A percentile compares a stretch with the other conserved stretches of the same genome.
These are phyloP conservation scores for Ispidina lecontei DNA, from an alignment of 2,797 vertebrate genomes.

Conservation along the genomic window DNA sequence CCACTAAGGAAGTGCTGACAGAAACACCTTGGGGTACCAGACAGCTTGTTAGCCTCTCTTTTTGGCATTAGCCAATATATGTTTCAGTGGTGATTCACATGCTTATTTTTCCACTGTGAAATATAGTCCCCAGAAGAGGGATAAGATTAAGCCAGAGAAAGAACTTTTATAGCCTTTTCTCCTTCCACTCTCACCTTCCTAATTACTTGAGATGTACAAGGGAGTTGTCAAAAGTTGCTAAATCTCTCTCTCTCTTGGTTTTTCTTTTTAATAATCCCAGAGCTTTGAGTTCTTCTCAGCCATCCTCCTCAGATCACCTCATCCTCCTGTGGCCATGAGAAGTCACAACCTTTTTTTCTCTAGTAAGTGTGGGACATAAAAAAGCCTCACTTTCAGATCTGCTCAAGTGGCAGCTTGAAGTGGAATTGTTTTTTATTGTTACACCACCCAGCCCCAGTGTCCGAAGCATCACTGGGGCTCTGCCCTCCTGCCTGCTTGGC, in stretches of 20 bases:
- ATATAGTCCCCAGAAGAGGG: not conserved
- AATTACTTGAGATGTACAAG: not conserved
- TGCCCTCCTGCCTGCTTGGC: not conserved
- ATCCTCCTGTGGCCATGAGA: not conserved
- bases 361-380: not conserved
- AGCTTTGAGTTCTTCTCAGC: not conserved
- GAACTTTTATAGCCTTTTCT: not conserved
- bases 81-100: not conserved
- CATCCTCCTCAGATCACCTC: not conserved
- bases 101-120: not conserved
- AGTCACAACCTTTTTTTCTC: not conserved
- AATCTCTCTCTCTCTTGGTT: not conserved
- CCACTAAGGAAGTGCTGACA: conserved; percentile 5
- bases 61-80: not conserved
- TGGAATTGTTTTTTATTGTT: not conserved
- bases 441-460: not conserved
- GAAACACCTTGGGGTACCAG: not conserved
- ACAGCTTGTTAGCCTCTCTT: not conserved
- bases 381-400: not conserved
- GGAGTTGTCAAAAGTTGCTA: not conserved
- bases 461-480: not conserved
- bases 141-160: conserved; percentile 3
- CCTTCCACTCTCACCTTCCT: not conserved
- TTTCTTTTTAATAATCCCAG: not conserved
- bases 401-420: too few relatives aligned